phyloP scores from a whole-genome alignment of 2,888 invertebrate species.

The Erebia palarica region DNA sequence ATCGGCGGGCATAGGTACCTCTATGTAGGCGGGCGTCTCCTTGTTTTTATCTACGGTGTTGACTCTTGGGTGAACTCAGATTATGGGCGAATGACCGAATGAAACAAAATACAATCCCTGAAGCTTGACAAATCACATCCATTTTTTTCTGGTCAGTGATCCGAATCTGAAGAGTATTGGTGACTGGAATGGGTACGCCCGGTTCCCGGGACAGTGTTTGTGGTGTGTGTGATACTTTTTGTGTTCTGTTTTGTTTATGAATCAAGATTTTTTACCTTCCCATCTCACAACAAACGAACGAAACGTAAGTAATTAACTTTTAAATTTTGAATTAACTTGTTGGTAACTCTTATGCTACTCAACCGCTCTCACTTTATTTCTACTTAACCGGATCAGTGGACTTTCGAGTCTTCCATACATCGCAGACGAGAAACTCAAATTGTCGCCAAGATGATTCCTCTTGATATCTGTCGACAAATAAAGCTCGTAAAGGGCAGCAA shows the following conservation, averaged over 20 bases:
- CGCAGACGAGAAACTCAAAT: too few relatives aligned
- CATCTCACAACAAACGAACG: constrained; percentile 44
- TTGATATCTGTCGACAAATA: too few relatives aligned
- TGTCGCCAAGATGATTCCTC: too few relatives aligned
- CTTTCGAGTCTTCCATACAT: too few relatives aligned
- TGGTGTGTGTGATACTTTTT: constrained; percentile 46
- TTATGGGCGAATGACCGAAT: constrained; percentile 31
- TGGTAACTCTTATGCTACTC: too few relatives aligned
- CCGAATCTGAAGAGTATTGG: constrained; percentile 22
- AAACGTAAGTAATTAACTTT: constrained; percentile 58
- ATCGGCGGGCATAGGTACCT: too few relatives aligned
- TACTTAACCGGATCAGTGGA: too few relatives aligned
- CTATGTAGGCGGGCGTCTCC: constrained; percentile 39
- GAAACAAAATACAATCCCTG: constrained; percentile 21
- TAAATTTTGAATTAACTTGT: too few relatives aligned
- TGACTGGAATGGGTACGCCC: constrained; percentile 30
- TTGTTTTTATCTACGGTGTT: constrained; percentile 31
- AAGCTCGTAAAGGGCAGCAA: too few relatives aligned
- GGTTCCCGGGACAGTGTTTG: constrained; percentile 26
- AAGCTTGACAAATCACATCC: constrained; percentile 25
- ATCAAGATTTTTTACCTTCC: constrained; percentile 45
- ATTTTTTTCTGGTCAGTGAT: neutral
- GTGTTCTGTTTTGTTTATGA: constrained; percentile 66
- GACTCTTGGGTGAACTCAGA: neutral
- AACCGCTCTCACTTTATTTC: too few relatives aligned